Percentiles rank a stretch among this genome's conserved stretches.
These are phyloP conservation scores for Leucosticte australis DNA, from an alignment of 2,113 vertebrate genomes.

Conservation along the genomic window DNA sequence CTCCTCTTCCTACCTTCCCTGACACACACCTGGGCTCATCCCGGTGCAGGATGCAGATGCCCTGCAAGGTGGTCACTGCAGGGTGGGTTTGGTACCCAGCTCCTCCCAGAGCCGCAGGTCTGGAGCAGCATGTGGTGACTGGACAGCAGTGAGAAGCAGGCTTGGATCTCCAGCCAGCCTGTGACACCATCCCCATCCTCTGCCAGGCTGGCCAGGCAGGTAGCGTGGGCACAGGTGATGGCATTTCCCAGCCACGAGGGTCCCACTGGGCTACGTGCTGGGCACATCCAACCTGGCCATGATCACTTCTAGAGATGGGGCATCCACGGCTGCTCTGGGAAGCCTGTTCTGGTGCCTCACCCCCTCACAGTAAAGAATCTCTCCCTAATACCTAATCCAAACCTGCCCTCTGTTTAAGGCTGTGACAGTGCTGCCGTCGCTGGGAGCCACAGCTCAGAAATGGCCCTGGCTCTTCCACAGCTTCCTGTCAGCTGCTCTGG, in stretches of 20 bases:
- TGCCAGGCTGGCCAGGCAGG: neutral
- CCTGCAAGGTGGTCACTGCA: neutral
- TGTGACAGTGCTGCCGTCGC: fast-evolving
- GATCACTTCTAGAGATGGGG: neutral
- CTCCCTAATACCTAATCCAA: neutral
- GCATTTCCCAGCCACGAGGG: neutral
- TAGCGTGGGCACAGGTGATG: neutral
- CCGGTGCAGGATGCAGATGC: fast-evolving
- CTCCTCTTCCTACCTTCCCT: neutral
- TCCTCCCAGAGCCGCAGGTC: neutral
- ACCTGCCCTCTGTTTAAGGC: neutral
- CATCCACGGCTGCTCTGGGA: neutral
- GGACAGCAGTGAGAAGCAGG: neutral
- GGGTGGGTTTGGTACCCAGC: neutral
- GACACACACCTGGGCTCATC: neutral
- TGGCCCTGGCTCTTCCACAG: neutral
- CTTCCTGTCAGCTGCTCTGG: slow-evolving; percentile 24
- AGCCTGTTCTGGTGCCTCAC: neutral
- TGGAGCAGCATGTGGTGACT: neutral
- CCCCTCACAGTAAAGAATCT: neutral
- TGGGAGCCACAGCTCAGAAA: fast-evolving
- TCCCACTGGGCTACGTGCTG: fast-evolving
- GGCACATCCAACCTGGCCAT: neutral
- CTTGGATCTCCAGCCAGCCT: neutral
- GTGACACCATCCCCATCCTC: fast-evolving